Evolutionary conservation across 2,888 invertebrate species (phyloP).

Genomic region (Trachelus tabidus): DNA sequence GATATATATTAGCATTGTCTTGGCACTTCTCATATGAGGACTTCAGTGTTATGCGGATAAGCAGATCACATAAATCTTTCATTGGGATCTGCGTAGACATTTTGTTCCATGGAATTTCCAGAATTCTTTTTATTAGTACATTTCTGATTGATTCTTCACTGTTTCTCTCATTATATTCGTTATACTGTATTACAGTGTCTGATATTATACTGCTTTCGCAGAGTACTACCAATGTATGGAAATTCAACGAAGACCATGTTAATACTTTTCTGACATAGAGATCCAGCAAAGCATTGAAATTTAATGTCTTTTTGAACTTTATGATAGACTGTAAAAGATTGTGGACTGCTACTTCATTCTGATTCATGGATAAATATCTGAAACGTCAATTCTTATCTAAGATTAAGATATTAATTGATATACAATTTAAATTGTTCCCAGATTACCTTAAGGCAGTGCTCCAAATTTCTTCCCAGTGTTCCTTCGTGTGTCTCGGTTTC

Average conservation of each 20-base stretch:
- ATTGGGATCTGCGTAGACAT: constrained; percentile 34
- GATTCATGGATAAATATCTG: constrained; percentile 67
- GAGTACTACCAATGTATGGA: constrained; percentile 60
- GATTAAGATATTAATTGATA: constrained; percentile 7
- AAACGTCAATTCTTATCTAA: constrained; percentile 30
- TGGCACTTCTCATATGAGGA: neutral
- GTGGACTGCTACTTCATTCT: constrained; percentile 64
- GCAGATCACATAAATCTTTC: constrained; percentile 43
- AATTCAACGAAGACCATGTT: constrained; percentile 57
- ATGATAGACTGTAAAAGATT: constrained; percentile 64
- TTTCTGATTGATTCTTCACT: constrained; percentile 41
- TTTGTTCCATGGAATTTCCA: constrained; percentile 40
- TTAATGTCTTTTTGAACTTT: constrained; percentile 48
- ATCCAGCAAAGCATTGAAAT: constrained; percentile 59
- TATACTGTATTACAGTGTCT: constrained; percentile 36
- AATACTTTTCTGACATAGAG: constrained; percentile 63
- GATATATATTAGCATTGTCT: neutral
- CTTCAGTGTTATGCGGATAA: constrained; percentile 45
- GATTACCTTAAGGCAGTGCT: constrained; percentile 63
- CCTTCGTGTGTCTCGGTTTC: constrained; percentile 38
- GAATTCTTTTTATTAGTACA: constrained; percentile 48
- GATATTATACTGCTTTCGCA: constrained; percentile 56
- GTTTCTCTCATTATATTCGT: constrained; percentile 2
- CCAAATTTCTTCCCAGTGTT: constrained; percentile 62
- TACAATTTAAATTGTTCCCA: neutral